Evolutionary conservation across 1,140 invertebrate species (phyloP), one percentile per base, ranked within the genome.

Genomic region (Temnothorax curvispinosus): DNA sequence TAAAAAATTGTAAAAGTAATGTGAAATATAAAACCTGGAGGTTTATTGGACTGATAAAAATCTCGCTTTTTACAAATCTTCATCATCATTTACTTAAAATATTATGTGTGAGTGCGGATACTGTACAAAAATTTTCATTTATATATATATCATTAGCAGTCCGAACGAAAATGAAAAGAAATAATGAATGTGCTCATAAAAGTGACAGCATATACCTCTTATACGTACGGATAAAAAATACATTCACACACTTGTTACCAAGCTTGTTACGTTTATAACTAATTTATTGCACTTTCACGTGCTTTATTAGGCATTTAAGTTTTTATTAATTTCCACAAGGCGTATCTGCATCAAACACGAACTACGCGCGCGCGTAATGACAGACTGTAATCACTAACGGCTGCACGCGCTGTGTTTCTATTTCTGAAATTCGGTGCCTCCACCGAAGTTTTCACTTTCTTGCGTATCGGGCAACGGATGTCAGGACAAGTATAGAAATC

Each of bases 341-440:
- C 41, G 69, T 27, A 32, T 54, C 50, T 8, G 32, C 52, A 5
- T 54, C 11, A 18, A 72, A 32, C 8, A 41, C 1, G 41, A 76
- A 44, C 44, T 38, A 15, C 15, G 50, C 35, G 71, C 27, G 71
- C 32, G 7, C 15, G 38, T 32, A 32, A 74, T 15, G 21, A 27
- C 27, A 18, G 27, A 27, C 56, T 47, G 15, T 11, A 27, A 11
- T 44, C 38, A 47, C 11, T 11, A 27, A 8, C 21, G 41, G 13
- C 13, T 32, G 21, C 65, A 8, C 56, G n/a, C n/a, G 15, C 27
- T 41, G 38, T 41, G 38, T 41, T 47, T 78, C 41, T 64, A 32
- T 64, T 52, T 69, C 62, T 18, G 52, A 82, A 56, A 82, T 52
- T 52, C 78, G 78, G 38, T 21, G 7, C n/a, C 44, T 38, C 52